Base-by-base conservation (phyloP, 1,140 invertebrate species). In the Thrips palmi region DNA sequence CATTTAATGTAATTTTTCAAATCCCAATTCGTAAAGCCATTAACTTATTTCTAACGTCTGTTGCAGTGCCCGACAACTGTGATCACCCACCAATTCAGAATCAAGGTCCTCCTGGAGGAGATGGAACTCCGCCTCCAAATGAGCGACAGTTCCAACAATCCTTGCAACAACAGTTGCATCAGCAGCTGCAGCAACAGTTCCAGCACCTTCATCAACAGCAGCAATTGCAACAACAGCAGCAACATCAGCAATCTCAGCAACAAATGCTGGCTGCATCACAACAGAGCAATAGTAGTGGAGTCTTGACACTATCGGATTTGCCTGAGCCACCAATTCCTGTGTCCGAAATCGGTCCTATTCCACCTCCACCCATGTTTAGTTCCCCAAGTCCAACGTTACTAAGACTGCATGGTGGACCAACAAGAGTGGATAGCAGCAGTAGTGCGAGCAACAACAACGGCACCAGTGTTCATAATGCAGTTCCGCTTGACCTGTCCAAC, bases 301-400 rank as follows among this genome's bases (percentile, higher is more conserved):
- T n/a, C 31, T 60, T 83, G 44, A 70, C 79, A 60, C 65, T 86
- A 44, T 82, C 79, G 40, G 80, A 86, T 52, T 64, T 88, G 47
- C 84, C 85, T 34, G 85, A 89, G 57, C 84, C 84, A 33, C 84
- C 85, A 43, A 88, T 89, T 49, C 81, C 82, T 8, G 59, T 91
- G 11, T 87, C 82, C 38, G 87, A 92, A 54, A 89, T 92, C 55
- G 86, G 87, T 23, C 86, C 84, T 29, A 92, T 92, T 56, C 87
- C 87, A 50, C 87, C 87, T 44, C 87, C 87, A 37, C 86, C 85
- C 38, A 91, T 91, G 86, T 91, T 92, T 65, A 85, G 79, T 55
- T 84, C 82, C 39, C 82, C 82, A 20, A 81, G 77, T 58, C 81
- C 83, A 30, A 74, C 77, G 43, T 55, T 75, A 47, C 52, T 70